Evolutionary conservation across 2,888 invertebrate species (phyloP).

Genomic region (Bellardia pandia): DNA sequence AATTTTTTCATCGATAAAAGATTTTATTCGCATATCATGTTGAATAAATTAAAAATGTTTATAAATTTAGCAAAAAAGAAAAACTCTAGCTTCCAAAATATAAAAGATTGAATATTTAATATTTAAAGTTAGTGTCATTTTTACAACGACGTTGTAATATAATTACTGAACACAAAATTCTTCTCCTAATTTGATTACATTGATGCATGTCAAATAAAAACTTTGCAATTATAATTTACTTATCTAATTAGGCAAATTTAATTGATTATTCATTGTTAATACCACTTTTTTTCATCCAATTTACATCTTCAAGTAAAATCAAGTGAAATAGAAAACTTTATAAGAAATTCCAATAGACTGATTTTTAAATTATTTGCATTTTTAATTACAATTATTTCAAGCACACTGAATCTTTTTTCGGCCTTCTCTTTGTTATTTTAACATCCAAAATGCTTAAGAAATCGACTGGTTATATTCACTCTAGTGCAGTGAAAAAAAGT

Average conservation of each 20-base stretch:
- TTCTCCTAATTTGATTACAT: not conserved
- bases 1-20: too few species aligned
- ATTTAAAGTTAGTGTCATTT: too few species aligned
- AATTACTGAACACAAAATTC: not conserved
- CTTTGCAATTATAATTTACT: slow-evolving; percentile 42
- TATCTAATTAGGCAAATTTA: slow-evolving; percentile 62
- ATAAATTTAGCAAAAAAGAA: too few species aligned
- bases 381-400: slow-evolving; percentile 70
- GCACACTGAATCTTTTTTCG: slow-evolving; percentile 32
- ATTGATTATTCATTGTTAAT: slow-evolving; percentile 62
- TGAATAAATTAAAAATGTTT: too few species aligned
- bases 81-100: too few species aligned
- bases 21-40: too few species aligned
- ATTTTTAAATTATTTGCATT: slow-evolving; percentile 68
- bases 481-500: not conserved
- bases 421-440: slow-evolving; percentile 7
- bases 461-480: not conserved
- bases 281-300: slow-evolving; percentile 5
- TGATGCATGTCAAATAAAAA: slow-evolving; percentile 20
- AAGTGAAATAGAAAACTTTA: slow-evolving; percentile 34
- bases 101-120: too few species aligned
- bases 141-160: not conserved
- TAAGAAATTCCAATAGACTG: slow-evolving; percentile 45
- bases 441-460: slow-evolving; percentile 23
- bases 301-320: slow-evolving; percentile 32